These are phyloP conservation scores for Rhimphoctona megacephalus DNA, from an alignment of 2,888 invertebrate genomes.

Conservation along the genomic window DNA sequence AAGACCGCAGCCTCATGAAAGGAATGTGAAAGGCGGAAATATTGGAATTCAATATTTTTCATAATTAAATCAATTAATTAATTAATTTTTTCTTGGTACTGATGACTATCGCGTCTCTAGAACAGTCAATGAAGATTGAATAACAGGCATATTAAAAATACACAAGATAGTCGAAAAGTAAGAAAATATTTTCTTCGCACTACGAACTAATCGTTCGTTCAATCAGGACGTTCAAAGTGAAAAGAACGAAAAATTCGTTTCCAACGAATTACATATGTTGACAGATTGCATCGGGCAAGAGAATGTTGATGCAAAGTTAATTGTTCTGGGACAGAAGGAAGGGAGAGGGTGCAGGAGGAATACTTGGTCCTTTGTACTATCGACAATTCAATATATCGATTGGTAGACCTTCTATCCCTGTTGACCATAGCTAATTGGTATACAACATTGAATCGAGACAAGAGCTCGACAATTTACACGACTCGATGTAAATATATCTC, in stretches of 20 bases:
- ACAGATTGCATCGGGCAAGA: slow-evolving; percentile 3
- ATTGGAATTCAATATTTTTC: not conserved
- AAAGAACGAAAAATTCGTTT: not conserved
- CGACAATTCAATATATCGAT: slow-evolving; percentile 60
- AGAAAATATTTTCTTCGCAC: not conserved
- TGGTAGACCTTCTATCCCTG: slow-evolving; percentile 28
- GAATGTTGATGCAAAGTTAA: slow-evolving; percentile 33
- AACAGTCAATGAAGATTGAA: not conserved
- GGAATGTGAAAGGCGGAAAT: not conserved
- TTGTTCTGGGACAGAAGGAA: slow-evolving; percentile 2
- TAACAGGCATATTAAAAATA: not conserved
- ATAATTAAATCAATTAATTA: not conserved
- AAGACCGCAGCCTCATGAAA: not conserved
- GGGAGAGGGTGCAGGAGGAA: not conserved
- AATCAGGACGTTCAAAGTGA: not conserved
- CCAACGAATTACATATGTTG: not conserved
- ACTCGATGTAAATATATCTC: slow-evolving; percentile 1
- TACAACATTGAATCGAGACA: slow-evolving; percentile 51
- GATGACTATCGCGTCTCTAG: not conserved
- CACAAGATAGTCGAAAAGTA: not conserved
- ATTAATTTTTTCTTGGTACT: not conserved
- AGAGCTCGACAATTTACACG: slow-evolving; percentile 18
- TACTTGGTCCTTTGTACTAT: slow-evolving; percentile 1
- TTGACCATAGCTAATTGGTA: slow-evolving; percentile 55
- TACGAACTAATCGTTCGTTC: not conserved